Evolutionary conservation across 2,113 vertebrate genomes (phyloP).

Genomic region (Turdus rufiventris): DNA sequence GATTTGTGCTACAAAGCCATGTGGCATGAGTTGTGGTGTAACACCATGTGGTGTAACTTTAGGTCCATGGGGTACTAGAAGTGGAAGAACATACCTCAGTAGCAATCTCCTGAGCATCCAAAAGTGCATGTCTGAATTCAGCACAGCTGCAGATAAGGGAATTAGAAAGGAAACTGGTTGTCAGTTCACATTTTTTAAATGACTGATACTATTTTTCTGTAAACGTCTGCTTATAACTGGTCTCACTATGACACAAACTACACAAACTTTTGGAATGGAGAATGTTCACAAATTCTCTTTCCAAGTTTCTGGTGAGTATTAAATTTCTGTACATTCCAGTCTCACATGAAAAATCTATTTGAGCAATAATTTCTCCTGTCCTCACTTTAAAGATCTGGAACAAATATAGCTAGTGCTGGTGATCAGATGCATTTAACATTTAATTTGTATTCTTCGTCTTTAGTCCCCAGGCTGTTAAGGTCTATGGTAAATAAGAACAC

Average conservation of each 20-base stretch:
- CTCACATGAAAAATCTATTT: not conserved
- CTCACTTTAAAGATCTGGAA: not conserved
- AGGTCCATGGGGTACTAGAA: not conserved
- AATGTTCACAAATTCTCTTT: constrained; percentile 1
- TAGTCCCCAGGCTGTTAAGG: not conserved
- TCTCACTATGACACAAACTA: not conserved
- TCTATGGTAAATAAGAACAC: not conserved
- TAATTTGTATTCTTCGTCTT: not conserved
- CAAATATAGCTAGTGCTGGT: not conserved
- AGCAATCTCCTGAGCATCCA: not conserved
- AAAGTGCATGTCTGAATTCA: not conserved
- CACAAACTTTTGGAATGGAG: not conserved
- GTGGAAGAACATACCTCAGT: not conserved
- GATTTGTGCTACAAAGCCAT: not conserved
- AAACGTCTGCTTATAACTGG: constrained; percentile 39
- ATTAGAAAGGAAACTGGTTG: constrained; percentile 33
- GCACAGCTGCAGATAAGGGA: constrained; percentile 36
- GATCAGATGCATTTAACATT: not conserved
- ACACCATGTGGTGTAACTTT: not conserved
- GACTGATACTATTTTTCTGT: constrained; percentile 4
- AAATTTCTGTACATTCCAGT: not conserved
- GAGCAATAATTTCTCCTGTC: not conserved
- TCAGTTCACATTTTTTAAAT: constrained; percentile 52
- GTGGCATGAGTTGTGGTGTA: not conserved
- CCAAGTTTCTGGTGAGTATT: not conserved